A percentile compares a stretch with the other conserved stretches of the same genome.
These are phyloP conservation scores for Andricus grossulariae DNA, from an alignment of 1,140 invertebrate genomes.

Conservation along the genomic window DNA sequence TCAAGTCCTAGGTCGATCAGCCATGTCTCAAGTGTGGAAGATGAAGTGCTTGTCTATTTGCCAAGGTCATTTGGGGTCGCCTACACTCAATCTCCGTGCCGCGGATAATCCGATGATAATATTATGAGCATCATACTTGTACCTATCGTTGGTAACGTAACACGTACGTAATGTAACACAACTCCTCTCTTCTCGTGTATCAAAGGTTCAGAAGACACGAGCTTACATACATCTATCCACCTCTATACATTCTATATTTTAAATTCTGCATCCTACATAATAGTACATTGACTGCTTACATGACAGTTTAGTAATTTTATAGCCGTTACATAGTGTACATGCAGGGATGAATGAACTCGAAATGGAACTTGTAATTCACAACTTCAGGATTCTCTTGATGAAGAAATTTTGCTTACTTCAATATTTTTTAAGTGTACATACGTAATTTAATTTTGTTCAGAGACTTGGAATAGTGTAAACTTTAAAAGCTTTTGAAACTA, in stretches of 20 bases:
- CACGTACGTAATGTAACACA: conserved; percentile 18
- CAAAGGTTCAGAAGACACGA: neutral
- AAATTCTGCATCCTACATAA: conserved; percentile 14
- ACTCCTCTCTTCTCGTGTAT: neutral
- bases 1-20: neutral
- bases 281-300: conserved; percentile 14
- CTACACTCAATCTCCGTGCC: conserved; percentile 3
- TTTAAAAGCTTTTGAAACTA: too few relatives aligned
- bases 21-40: conserved; percentile 10
- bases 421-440: too few relatives aligned
- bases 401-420: too few relatives aligned
- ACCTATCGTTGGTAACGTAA: conserved; percentile 4
- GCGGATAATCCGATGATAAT: conserved; percentile 19
- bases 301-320: conserved; percentile 29
- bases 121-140: neutral
- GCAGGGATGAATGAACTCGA: conserved; percentile 4
- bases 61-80: conserved; percentile 25
- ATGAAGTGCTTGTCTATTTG: conserved; percentile 26
- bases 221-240: neutral
- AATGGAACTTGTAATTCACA: neutral
- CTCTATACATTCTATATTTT: neutral
- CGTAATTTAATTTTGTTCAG: too few relatives aligned
- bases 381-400: too few relatives aligned
- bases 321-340: neutral
- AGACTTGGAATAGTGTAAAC: too few relatives aligned